Base-by-base conservation (phyloP, 2,797 vertebrate genomes). In the Emys orbicularis region DNA sequence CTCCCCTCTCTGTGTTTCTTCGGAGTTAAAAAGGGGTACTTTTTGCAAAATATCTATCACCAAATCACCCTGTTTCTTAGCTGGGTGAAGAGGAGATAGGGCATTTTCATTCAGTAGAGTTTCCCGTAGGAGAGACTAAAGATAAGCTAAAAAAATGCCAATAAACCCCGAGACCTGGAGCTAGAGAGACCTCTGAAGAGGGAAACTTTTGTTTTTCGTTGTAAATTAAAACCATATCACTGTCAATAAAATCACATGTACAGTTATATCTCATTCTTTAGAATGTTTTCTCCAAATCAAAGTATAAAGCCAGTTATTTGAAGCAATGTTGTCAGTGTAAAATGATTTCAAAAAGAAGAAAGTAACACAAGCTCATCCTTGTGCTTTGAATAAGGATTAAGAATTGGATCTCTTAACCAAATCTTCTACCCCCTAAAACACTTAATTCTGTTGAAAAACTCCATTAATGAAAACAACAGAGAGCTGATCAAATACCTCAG, bases 1-100 rank as follows among this genome's bases (percentile, higher is more conserved):
- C 87, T 79, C 44, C 65, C 87, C 83, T 72, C 94, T 93, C 77
- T 34, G 96, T 94, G 97, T 98, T 98, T 98, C 96, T 98, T 98
- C 72, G 37, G 92, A 86, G 72, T 81, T 90, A 96, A 90, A 97
- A 97, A 97, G 97, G 11, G 72, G 88, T 81, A 21, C 84, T 94
- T 97, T 97, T 95, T 85, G 61, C 53, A 61, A 93, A 81, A 90
- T 79, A 2, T 44, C 27, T 19, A 2, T 37, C 59, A 88, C 87
- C 56, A 90, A 96, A 83, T 56, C 53, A 41, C 65, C 79, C 29
- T 37, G 29, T 6, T 65, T 76, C 76, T 84, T 2, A 61, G 88
- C 92, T 13, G 25, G 11, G 18, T 12, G 12, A 27, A 82, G 72
- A 41, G 27, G 31, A 27, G 25, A 56, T 25, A 72, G 41, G 79